phyloP scores from a whole-genome alignment of 2,797 vertebrate species.

The Gephyroberyx darwinii region DNA sequence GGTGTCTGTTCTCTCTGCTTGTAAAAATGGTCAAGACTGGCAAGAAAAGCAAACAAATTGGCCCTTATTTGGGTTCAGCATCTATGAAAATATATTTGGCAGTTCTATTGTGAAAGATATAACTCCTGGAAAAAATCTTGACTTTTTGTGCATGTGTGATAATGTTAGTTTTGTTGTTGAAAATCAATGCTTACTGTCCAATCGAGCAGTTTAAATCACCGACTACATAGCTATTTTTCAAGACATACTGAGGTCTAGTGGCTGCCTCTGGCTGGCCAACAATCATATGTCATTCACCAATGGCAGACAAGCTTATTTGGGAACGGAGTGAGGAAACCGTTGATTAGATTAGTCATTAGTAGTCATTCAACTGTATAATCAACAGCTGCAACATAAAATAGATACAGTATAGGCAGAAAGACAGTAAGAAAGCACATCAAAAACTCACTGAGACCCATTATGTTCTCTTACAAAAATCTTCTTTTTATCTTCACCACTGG shows the following conservation, averaged over 20 bases:
- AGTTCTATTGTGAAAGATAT: background rate
- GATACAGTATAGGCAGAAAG: constrained; percentile 18
- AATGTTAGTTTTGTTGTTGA: background rate
- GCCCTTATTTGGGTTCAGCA: constrained; percentile 9
- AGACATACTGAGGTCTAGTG: background rate
- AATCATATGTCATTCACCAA: constrained; percentile 27
- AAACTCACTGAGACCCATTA: constrained; percentile 20
- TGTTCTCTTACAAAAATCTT: constrained; percentile 19
- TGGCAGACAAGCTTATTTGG: constrained; percentile 1
- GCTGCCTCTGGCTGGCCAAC: constrained; percentile 3
- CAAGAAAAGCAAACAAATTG: constrained; percentile 2
- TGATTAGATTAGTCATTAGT: constrained; percentile 18
- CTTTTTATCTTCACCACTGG: background rate
- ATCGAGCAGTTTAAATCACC: no score
- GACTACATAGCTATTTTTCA: no score
- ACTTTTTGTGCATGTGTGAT: no score
- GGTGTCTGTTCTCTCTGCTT: constrained; percentile 41
- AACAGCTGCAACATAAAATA: constrained; percentile 17
- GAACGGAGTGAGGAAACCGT: constrained; percentile 9
- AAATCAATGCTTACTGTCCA: background rate
- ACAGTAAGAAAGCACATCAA: constrained; percentile 18
- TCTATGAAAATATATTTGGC: background rate
- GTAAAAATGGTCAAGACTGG: constrained; percentile 23
- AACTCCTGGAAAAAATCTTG: background rate
- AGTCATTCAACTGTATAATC: constrained; percentile 37